Evolutionary conservation across 1,140 invertebrate genomes (phyloP).

Genomic region (Zaprionus camerounensis): DNA sequence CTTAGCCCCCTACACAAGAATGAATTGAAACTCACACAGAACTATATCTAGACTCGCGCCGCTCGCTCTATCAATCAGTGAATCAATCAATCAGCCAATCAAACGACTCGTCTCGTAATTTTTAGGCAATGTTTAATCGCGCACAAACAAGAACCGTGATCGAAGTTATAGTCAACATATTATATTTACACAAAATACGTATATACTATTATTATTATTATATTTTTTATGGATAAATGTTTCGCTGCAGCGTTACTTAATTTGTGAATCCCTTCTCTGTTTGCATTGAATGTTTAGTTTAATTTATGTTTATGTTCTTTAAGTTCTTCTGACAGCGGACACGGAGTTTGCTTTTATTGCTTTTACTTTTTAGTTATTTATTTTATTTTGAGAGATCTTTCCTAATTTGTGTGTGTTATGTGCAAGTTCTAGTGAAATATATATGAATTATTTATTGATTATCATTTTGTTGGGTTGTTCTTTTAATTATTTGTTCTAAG

Average conservation of each 20-base stretch:
- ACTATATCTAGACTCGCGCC: conserved; percentile 48
- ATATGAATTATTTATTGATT: conserved; percentile 76
- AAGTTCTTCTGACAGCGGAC: conserved; percentile 30
- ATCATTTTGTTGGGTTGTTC: conserved; percentile 1
- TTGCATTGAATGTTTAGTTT: conserved; percentile 54
- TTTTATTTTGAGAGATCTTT: conserved; percentile 57
- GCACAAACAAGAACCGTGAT: conserved; percentile 52
- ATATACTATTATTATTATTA: conserved; percentile 1
- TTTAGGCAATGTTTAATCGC: conserved; percentile 33
- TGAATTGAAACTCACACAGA: conserved; percentile 64
- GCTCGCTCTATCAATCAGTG: conserved; percentile 29
- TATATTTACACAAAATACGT: conserved; percentile 5
- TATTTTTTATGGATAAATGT: conserved; percentile 20
- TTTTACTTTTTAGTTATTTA: conserved; percentile 69
- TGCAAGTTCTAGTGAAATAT: conserved; percentile 71
- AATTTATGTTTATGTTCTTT: conserved; percentile 30
- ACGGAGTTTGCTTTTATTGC: conserved; percentile 42
- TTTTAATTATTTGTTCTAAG: background rate
- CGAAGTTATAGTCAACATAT: conserved; percentile 50
- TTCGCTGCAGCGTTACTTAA: conserved; percentile 37
- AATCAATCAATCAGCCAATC: conserved; percentile 20
- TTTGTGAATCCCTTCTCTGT: conserved; percentile 32
- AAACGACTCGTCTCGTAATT: conserved; percentile 22
- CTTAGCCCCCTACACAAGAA: conserved; percentile 19
- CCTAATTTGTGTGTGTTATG: conserved; percentile 41